Percentiles rank a stretch among this genome's conserved stretches.
Evolutionary conservation across 2,113 vertebrate species (phyloP).

Genomic region (Aspiorhynchus laticeps): DNA sequence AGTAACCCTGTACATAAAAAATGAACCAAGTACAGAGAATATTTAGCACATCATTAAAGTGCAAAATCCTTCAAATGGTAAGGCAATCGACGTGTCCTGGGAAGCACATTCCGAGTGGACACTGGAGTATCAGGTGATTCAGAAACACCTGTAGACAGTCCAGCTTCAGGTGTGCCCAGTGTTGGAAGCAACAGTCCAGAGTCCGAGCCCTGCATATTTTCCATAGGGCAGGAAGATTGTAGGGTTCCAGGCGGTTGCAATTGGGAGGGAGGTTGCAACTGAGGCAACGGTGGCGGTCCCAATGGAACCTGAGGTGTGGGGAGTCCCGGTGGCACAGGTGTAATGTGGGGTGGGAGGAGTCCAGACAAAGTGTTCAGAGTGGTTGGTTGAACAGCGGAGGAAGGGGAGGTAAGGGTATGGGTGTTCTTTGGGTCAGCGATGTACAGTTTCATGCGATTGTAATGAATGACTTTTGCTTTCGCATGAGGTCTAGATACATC

Average conservation of each 20-base stretch:
- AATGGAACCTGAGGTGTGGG: neutral
- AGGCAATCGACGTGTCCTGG: no score
- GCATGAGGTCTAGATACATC: neutral
- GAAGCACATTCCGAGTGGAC: no score
- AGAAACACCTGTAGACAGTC: no score
- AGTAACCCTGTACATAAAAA: no score
- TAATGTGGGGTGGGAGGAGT: neutral
- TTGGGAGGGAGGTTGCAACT: neutral
- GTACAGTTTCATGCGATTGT: conserved; percentile 12
- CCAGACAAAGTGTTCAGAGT: neutral
- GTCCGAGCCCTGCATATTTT: neutral
- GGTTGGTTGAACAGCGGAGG: neutral
- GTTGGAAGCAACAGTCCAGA: neutral
- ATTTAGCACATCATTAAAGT: no score
- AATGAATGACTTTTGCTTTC: conserved; percentile 18
- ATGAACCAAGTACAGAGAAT: no score
- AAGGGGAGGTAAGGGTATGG: neutral
- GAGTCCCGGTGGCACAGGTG: no score
- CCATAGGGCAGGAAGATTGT: neutral
- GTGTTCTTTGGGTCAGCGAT: neutral
- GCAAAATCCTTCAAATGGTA: no score
- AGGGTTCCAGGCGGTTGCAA: neutral
- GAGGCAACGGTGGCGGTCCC: neutral
- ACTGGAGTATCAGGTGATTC: no score
- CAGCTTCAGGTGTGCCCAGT: no score